A percentile compares a stretch with the other conserved stretches of the same genome.
Conservation (phyloP, 2,888 invertebrate species). For the Therioaphis trifolii region DNA sequence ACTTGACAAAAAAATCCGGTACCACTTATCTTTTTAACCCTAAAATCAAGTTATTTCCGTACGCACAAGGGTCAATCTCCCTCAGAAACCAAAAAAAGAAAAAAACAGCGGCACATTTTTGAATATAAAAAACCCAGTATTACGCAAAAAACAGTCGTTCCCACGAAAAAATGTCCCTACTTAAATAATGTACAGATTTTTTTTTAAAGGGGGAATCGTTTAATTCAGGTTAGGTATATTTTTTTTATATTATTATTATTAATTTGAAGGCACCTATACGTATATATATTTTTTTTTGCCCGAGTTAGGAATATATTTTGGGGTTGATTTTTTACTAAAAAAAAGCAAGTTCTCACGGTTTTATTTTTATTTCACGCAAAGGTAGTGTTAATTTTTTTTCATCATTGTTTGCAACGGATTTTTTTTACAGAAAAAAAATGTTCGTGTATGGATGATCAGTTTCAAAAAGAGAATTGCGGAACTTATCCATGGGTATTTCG, state of each 20-base stretch:
- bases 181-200: conserved; percentile 37
- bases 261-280: conserved; percentile 41
- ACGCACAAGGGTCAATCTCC: conserved; percentile 49
- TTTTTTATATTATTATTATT: conserved; percentile 51
- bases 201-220: conserved; percentile 57
- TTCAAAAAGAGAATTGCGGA: conserved; percentile 57
- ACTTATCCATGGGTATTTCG: conserved; percentile 9
- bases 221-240: conserved; percentile 49
- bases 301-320: conserved; percentile 46
- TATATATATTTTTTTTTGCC: conserved; percentile 39
- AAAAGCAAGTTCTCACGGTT: conserved; percentile 60
- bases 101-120: conserved; percentile 30
- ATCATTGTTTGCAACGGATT: conserved; percentile 50
- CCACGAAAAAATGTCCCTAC: conserved; percentile 60
- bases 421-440: conserved; percentile 28
- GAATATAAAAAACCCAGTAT: conserved; percentile 34
- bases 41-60: conserved; percentile 60
- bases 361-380: conserved; percentile 45
- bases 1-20: conserved; percentile 17
- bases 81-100: conserved; percentile 45
- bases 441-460: conserved; percentile 54
- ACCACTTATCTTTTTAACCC: conserved; percentile 61
- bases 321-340: conserved; percentile 54
- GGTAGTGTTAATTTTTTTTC: conserved; percentile 59
- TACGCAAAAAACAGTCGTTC: conserved; percentile 56